Evolutionary conservation across 2,888 invertebrate species (phyloP), one percentile per base, ranked within the genome.

Genomic region (Drosophila maculinotata): DNA sequence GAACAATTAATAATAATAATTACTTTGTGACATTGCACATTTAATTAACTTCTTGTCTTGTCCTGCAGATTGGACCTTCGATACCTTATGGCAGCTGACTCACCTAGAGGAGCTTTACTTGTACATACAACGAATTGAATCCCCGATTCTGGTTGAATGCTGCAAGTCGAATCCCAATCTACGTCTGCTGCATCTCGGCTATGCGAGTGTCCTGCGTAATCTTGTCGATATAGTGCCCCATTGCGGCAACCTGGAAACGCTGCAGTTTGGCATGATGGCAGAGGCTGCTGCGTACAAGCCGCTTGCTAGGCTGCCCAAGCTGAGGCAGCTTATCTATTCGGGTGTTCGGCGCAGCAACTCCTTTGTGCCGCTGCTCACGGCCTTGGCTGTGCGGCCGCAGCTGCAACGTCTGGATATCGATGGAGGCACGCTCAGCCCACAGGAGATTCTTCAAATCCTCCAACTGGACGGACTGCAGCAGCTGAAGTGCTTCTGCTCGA

Each of bases 401-500:
- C 36, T 81, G 1, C 44, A 65, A 3, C 47, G 45, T 8, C 47
- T 87, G 4, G 44, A 49, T 20, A 87, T 81, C 15, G 75, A 81
- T 20, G 87, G 81, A 5, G 87, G 87, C 20, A 78, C 56, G 7
- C 59, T 81, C 1, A 71, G 44, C 25, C 4, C 31, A 3, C 39
- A 59, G 33, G 80, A 81, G 41, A 44, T 52, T 9, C 28, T n/a
- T 9, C 82, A 87, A 39, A 36, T 81, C 12, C 33, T 58, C 5
- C 59, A 69, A 3, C 59, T 75, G 15, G 44, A 30, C 4, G 60
- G 45, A 7, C 33, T 81, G 28, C 48, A 35, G 25, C 48, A 67
- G 5, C 38, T 87, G 8, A 81, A 84, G 53, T 81, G 87, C 44
- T 87, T 78, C 17, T 78, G 51, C 39, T 48, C 53, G 17, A 56